Conservation (phyloP, 1,140 invertebrate species). For the Megalonaias nervosa region DNA sequence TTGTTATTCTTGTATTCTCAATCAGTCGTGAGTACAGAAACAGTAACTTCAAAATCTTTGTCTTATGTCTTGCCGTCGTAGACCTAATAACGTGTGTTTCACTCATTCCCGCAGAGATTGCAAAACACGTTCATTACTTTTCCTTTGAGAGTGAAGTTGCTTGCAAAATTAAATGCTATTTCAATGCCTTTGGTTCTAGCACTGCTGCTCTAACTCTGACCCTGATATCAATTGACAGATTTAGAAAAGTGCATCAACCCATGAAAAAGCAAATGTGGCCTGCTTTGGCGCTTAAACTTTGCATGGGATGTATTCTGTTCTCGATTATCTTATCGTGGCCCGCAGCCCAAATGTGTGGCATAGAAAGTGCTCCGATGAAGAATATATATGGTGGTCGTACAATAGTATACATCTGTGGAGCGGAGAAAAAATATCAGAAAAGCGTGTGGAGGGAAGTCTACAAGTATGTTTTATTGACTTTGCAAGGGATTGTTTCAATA, state of each 20-base stretch:
- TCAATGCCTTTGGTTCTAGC: slow-evolving; percentile 21
- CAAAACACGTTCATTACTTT: slow-evolving; percentile 20
- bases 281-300: slow-evolving; percentile 3
- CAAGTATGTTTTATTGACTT: slow-evolving; percentile 8
- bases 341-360: slow-evolving; percentile 26
- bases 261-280: slow-evolving; percentile 24
- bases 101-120: slow-evolving; percentile 28
- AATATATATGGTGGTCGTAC: slow-evolving; percentile 13
- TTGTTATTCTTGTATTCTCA: slow-evolving; percentile 29
- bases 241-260: slow-evolving; percentile 26
- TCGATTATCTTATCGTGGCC: slow-evolving; percentile 22
- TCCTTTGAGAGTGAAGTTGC: slow-evolving; percentile 15
- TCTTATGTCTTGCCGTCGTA: slow-evolving; percentile 17
- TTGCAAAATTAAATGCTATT: slow-evolving; percentile 26
- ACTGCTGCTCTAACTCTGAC: slow-evolving; percentile 18
- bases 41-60: slow-evolving; percentile 31
- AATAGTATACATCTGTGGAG: slow-evolving; percentile 16
- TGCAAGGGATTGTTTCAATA: slow-evolving; percentile 17
- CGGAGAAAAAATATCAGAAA: slow-evolving; percentile 24
- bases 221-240: slow-evolving; percentile 28
- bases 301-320: slow-evolving; percentile 24
- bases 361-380: slow-evolving; percentile 5
- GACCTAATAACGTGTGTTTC: slow-evolving; percentile 25
- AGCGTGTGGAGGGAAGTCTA: slow-evolving; percentile 11
- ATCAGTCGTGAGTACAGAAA: slow-evolving; percentile 11